phyloP scores from a whole-genome alignment of 2,888 invertebrate species.

The Periphyllus acericola region DNA sequence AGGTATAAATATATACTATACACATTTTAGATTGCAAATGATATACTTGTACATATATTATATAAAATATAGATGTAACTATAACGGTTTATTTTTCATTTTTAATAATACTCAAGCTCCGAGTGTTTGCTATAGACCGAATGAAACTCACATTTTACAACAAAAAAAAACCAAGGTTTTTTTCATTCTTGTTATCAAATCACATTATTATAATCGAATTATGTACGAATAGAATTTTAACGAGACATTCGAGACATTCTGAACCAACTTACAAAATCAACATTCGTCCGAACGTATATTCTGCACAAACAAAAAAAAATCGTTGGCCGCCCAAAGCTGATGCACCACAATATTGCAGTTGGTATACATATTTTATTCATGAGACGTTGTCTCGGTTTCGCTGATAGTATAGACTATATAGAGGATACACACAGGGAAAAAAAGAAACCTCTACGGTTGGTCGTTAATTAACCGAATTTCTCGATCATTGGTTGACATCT shows the following conservation, averaged over 20 bases:
- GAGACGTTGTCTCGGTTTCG: constrained; percentile 23
- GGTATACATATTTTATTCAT: constrained; percentile 46
- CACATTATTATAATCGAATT: neutral
- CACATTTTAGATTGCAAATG: too few species aligned
- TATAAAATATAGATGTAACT: neutral
- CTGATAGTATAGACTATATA: neutral
- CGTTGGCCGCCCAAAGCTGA: neutral
- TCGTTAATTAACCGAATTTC: constrained; percentile 58
- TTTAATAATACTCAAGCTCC: neutral
- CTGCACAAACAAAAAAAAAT: neutral
- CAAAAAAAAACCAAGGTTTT: neutral
- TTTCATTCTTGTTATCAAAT: neutral
- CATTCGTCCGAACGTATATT: neutral
- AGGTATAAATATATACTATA: too few species aligned
- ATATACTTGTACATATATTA: too few species aligned
- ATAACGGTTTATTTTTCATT: neutral
- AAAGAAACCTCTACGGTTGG: constrained; percentile 8
- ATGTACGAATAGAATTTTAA: constrained; percentile 30
- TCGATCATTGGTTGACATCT: constrained; percentile 17
- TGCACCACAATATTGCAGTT: neutral
- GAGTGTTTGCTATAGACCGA: neutral
- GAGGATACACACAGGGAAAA: neutral
- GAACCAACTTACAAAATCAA: neutral
- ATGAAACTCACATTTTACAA: neutral
- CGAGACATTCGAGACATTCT: constrained; percentile 30